phyloP scores from a whole-genome alignment of 2,797 vertebrate genomes.

The Arctocebus calabarensis region DNA sequence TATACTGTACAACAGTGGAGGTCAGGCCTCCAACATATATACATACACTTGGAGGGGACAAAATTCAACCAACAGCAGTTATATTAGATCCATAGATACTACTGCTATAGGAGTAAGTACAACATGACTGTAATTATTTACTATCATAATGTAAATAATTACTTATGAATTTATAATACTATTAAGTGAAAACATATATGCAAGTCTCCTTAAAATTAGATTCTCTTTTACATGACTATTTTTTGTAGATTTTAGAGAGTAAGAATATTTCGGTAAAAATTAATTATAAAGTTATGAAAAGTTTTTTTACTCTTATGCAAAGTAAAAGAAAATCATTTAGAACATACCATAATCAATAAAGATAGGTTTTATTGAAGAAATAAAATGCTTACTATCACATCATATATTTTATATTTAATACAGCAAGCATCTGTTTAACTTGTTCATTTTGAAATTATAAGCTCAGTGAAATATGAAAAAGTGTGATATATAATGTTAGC shows the following conservation, averaged over 20 bases:
- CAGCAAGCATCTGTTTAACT: not conserved
- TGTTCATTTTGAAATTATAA: conserved; percentile 50
- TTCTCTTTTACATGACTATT: not conserved
- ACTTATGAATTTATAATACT: not conserved
- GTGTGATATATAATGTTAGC: conserved; percentile 56
- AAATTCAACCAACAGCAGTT: not conserved
- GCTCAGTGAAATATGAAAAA: conserved; percentile 41
- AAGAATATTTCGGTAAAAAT: conserved; percentile 38
- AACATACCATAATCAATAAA: not conserved
- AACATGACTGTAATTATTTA: not conserved
- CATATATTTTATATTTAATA: not conserved
- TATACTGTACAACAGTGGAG: not conserved
- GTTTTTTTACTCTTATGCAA: not conserved
- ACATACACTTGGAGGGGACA: not conserved
- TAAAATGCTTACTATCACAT: not conserved
- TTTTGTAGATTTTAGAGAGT: not conserved
- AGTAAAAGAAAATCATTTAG: not conserved
- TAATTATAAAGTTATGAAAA: conserved; percentile 17
- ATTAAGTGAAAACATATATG: not conserved
- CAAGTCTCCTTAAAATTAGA: not conserved
- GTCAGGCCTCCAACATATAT: not conserved
- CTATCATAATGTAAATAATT: not conserved
- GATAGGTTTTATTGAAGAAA: not conserved
- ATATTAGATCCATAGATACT: not conserved
- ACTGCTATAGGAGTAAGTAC: not conserved